Base-by-base conservation (phyloP, 2,113 vertebrate species). In the Bostrychus sinensis region DNA sequence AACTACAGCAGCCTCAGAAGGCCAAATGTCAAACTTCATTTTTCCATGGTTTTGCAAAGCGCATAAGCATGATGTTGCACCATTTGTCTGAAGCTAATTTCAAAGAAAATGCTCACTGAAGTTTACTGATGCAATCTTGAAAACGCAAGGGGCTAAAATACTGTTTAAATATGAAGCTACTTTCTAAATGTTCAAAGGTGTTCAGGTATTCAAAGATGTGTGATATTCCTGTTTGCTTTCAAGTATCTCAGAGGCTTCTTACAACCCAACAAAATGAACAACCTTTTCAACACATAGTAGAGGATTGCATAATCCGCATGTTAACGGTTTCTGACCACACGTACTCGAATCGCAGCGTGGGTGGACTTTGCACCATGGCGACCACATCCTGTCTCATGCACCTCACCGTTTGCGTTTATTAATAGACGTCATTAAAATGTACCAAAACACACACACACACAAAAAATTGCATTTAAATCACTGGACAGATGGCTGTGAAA, bases 381-480 rank as follows among this genome's bases (percentile, higher is more conserved):
- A 89, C 87, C 87, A 87, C 87, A 89, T 87, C 87, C 87, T 87
- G 83, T 83, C 75, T 87, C 78, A 79, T 84, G 78, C 76, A 86
- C 82, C 73, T 84, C 77, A n/a, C n/a, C n/a, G n/a, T 61, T 43
- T 77, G 71, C 13, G 45, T 81, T 82, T 87, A 89, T 86, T 87
- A 86, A 87, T 85, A 89, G 77, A 78, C 65, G 65, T 50, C 28
- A 53, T 56, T 20, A 59, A 81, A 71, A 81, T 71, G 77, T 25
- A 23, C 62, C 63, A 26, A 42, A 66, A 71, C 74, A 38, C 56
- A 45, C n/a, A n/a, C n/a, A n/a, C n/a, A n/a, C n/a, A n/a, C n/a
- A 56, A 54, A 65, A 57, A 63, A 46, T 53, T 20, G 20, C 28
- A 57, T 67, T 66, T 2, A 45, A 22, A 76, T 28, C 12, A 12